Conservation (phyloP, 2,888 invertebrate species). For the Caenorhabditis sinica region DNA sequence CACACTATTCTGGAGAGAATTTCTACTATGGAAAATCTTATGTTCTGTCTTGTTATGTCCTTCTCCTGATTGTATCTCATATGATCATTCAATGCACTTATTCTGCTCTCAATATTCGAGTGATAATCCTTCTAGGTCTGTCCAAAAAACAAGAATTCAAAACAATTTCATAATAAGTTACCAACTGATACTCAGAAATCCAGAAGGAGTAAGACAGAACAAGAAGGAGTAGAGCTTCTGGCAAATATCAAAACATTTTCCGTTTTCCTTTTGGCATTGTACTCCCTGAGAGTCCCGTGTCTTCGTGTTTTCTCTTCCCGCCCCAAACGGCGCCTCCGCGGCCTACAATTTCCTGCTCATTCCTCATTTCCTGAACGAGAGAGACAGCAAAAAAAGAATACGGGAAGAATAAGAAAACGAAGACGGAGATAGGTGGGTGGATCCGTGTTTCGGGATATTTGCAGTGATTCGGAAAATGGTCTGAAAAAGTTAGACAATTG, state of each 20-base stretch:
- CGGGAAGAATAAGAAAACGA: constrained; percentile 18
- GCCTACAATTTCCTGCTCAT: constrained; percentile 64
- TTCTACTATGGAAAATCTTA: too few species aligned
- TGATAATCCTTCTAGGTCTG: neutral
- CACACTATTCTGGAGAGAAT: too few species aligned
- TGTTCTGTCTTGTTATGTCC: neutral
- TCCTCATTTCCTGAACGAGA: constrained; percentile 41
- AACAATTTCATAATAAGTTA: constrained; percentile 19
- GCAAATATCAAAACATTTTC: constrained; percentile 28
- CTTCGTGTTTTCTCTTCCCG: constrained; percentile 8
- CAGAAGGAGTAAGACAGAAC: constrained; percentile 4
- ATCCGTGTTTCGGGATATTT: constrained; percentile 10
- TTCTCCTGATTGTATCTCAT: constrained; percentile 23
- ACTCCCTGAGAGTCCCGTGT: constrained; percentile 20
- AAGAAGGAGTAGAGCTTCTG: neutral
- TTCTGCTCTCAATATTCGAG: neutral
- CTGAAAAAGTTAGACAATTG: neutral
- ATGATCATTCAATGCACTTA: constrained; percentile 7
- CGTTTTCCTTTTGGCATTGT: constrained; percentile 18
- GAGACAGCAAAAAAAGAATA: constrained; percentile 12
- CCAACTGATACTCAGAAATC: neutral
- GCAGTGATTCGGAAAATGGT: neutral
- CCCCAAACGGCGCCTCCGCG: constrained; percentile 38
- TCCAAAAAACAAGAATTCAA: neutral
- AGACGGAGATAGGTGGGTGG: constrained; percentile 3